These are phyloP conservation scores for Tricholauxania praeusta DNA, from an alignment of 2,888 invertebrate species.

Conservation along the genomic window DNA sequence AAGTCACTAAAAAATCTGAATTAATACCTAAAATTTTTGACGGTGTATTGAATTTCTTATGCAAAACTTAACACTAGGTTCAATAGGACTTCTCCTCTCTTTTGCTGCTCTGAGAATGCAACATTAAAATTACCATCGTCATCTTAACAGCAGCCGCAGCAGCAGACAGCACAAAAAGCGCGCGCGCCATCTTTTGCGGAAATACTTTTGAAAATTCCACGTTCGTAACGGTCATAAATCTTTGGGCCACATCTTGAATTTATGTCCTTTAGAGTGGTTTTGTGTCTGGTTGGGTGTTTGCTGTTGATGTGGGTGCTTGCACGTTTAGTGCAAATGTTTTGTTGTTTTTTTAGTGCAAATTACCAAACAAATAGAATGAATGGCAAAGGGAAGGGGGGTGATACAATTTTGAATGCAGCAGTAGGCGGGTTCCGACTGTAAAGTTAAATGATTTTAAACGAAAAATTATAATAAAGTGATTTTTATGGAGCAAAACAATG, in stretches of 20 bases:
- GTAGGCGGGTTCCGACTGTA: too few species aligned
- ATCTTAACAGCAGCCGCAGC: neutral
- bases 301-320: conserved; percentile 9
- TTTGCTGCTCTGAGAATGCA: neutral
- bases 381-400: conserved; percentile 10
- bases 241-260: conserved; percentile 66
- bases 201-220: conserved; percentile 55
- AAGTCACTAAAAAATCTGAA: too few species aligned
- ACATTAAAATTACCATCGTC: conserved; percentile 12
- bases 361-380: conserved; percentile 13
- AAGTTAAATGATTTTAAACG: too few species aligned
- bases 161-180: neutral
- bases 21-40: too few species aligned
- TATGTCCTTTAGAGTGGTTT: conserved; percentile 54
- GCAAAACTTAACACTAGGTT: too few species aligned
- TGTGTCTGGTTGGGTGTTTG: conserved; percentile 43
- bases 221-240: conserved; percentile 66
- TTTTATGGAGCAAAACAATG: too few species aligned
- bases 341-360: conserved; percentile 27
- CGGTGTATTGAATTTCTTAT: too few species aligned
- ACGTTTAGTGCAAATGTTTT: conserved; percentile 37
- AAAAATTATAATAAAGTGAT: too few species aligned
- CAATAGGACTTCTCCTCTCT: too few species aligned
- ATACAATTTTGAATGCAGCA: too few species aligned
- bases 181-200: conserved; percentile 15